Conservation (phyloP, 2,113 vertebrate genomes). For the Austrofundulus limnaeus region DNA sequence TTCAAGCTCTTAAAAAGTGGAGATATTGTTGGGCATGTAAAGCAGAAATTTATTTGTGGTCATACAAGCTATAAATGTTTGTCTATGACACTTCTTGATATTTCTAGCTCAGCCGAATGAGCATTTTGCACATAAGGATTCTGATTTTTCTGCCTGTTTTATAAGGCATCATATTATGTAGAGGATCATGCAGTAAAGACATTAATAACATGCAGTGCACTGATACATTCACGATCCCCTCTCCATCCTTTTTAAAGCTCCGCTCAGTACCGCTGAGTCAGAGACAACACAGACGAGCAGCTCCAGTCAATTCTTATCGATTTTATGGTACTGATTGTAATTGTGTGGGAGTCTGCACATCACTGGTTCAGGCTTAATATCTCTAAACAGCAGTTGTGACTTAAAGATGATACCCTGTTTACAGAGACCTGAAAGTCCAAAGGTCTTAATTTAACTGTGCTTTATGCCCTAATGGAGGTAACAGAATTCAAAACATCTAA, state of each 20-base stretch:
- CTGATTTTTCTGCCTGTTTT: no score
- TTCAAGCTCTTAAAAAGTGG: not conserved
- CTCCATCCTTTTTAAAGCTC: not conserved
- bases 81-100: no score
- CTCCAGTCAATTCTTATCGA: constrained; percentile 6
- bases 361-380: not conserved
- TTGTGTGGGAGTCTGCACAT: not conserved
- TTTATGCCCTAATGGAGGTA: no score
- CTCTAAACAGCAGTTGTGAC: not conserved
- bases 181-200: no score
- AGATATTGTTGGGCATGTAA: not conserved
- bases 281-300: constrained; percentile 2
- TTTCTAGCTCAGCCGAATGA: no score
- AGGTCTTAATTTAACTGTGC: not conserved
- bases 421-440: constrained; percentile 4
- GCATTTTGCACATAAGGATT: no score
- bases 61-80: no score
- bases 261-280: not conserved
- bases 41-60: not conserved
- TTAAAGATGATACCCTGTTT: not conserved
- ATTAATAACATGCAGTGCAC: no score
- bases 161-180: no score
- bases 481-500: no score
- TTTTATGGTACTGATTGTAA: constrained; percentile 1
- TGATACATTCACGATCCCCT: no score